Evolutionary conservation across 2,797 vertebrate species (phyloP), one percentile per base, ranked within the genome.

Genomic region (Natrix natrix): DNA sequence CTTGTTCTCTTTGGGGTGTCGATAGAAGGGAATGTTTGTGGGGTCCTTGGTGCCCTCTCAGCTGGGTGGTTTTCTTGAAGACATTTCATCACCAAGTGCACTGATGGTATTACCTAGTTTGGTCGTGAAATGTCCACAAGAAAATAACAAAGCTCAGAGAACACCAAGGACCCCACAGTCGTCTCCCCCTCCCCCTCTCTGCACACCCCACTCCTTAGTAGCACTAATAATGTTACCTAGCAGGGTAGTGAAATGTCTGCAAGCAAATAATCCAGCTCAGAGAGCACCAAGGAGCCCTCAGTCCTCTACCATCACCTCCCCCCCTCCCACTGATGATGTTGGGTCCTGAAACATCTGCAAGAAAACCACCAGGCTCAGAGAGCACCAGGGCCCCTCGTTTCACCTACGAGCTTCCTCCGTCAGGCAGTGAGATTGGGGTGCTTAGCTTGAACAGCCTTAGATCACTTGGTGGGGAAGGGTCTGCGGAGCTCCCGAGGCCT

Each of bases 401-500:
- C 59, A 24, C 8, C 24, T 24, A 24, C 1, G 1, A 61, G 8
- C 61, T 28, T 63, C 26, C 61, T 63, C 61, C 12, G 0, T 2
- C 63, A 5, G 28, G n/a, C n/a, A 16, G 16, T 60, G 66, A 32
- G 66, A 1, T 20, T 4, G 6, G 0, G 12, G 16, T 20, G 0
- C 8, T 13, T 83, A 3, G 5, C 22, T 2, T 26, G n/a, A n/a
- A 24, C 11, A 17, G 37, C 17, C 54, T 14, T 16, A 3, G 14
- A 0, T 55, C 24, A 37, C 28, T 14, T 0, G 20, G 5, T 16
- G 56, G 3, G n/a, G 37, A 26, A 17, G 20, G 43, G 37, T 8
- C 63, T 6, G 26, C 8, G 1, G 8, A n/a, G 37, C 13, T 28
- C 20, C 0, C 16, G 54, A 61, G 91, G 89, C 57, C 0, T 0